Percentiles rank a stretch among this genome's conserved stretches.
Conservation (phyloP, 2,888 invertebrate species). For the Oegoconia quadripuncta region DNA sequence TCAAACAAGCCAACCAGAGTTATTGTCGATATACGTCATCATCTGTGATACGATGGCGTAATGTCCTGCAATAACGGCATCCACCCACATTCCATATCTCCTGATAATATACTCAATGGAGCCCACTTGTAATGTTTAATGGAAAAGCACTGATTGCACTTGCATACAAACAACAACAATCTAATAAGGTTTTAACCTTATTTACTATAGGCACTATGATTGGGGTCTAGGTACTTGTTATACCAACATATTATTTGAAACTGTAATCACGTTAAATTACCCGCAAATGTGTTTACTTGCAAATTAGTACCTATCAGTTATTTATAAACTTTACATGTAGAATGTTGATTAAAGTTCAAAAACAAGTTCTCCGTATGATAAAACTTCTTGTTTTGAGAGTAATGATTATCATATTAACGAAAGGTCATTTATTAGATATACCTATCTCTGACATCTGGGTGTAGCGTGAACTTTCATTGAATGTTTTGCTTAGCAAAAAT, state of each 20-base stretch:
- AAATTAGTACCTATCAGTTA: not conserved
- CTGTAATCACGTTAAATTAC: not conserved
- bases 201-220: not conserved
- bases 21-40: conserved; percentile 27
- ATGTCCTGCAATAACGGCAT: conserved; percentile 18
- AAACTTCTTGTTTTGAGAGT: conserved; percentile 10
- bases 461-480: conserved; percentile 5
- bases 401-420: conserved; percentile 10
- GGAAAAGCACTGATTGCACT: conserved; percentile 26
- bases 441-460: too few relatives aligned
- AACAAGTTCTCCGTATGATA: conserved; percentile 10
- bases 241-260: not conserved
- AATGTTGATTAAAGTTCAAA: conserved; percentile 4
- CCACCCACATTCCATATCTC: conserved; percentile 28
- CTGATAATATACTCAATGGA: conserved; percentile 13
- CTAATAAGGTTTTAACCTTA: not conserved
- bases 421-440: conserved; percentile 14
- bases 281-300: not conserved
- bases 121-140: conserved; percentile 14
- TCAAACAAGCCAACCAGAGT: conserved; percentile 6
- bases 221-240: too few relatives aligned
- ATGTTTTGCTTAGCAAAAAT: too few relatives aligned
- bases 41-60: conserved; percentile 26
- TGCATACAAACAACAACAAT: conserved; percentile 6
- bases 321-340: conserved; percentile 1